Conservation (phyloP, 2,113 vertebrate species). For the Macquaria australasica region DNA sequence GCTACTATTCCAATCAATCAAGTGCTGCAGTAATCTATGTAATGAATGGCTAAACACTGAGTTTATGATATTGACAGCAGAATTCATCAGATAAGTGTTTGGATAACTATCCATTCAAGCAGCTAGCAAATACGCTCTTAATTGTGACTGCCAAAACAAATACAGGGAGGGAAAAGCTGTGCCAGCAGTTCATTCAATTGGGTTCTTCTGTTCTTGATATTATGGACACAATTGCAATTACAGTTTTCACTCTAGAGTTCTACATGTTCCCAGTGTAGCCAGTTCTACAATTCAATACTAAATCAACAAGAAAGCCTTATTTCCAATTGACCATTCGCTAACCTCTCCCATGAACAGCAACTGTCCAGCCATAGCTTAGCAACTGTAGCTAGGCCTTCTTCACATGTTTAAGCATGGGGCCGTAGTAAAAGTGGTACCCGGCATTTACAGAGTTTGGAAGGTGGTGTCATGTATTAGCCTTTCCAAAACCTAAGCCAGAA, state of each 20-base stretch:
- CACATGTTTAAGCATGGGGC: background rate
- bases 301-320: background rate
- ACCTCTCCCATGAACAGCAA: too few species aligned
- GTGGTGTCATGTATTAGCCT: background rate
- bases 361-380: background rate
- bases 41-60: slow-evolving; percentile 52
- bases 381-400: background rate
- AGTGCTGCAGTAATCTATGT: slow-evolving; percentile 58
- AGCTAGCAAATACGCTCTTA: slow-evolving; percentile 2
- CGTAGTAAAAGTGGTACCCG: too few species aligned
- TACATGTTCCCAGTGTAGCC: background rate
- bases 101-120: slow-evolving; percentile 30
- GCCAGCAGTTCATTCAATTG: background rate
- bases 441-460: background rate
- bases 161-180: background rate
- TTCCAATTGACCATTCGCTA: background rate
- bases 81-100: slow-evolving; percentile 68
- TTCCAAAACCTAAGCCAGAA: too few species aligned
- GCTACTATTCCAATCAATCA: slow-evolving; percentile 50
- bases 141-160: slow-evolving; percentile 15
- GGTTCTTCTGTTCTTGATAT: background rate
- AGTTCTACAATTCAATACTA: background rate
- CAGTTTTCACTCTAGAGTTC: background rate
- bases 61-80: slow-evolving; percentile 34
- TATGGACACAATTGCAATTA: background rate